Evolutionary conservation across 2,797 vertebrate species (phyloP).

Genomic region (Decapterus maruadsi): DNA sequence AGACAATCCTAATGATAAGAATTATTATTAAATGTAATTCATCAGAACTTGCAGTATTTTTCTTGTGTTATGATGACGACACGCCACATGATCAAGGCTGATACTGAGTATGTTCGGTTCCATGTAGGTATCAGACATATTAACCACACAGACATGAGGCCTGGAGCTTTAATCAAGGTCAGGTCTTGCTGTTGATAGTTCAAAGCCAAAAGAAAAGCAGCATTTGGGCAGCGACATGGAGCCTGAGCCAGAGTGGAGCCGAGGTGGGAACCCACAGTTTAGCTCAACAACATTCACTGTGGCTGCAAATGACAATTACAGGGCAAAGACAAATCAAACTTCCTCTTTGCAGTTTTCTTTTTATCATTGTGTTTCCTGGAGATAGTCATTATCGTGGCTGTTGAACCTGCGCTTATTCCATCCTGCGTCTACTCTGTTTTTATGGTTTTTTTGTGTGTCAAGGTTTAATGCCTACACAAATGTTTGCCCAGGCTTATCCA

Average conservation of each 20-base stretch:
- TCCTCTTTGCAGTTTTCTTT: constrained; percentile 34
- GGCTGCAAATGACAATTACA: neutral
- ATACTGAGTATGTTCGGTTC: neutral
- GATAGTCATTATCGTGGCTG: constrained; percentile 9
- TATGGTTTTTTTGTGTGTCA: constrained; percentile 9
- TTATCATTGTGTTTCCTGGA: constrained; percentile 51
- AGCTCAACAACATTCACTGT: neutral
- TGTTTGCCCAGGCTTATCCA: constrained; percentile 45
- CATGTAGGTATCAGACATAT: neutral
- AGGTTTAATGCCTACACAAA: constrained; percentile 19
- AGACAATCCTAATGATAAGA: neutral
- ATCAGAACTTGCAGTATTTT: neutral
- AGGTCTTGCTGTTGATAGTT: neutral
- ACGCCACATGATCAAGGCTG: neutral
- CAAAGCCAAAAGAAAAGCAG: neutral
- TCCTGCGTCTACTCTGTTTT: constrained; percentile 16
- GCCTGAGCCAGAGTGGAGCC: neutral
- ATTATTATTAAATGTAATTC: neutral
- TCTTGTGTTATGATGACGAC: neutral
- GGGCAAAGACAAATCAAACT: constrained; percentile 41
- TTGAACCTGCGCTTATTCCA: neutral
- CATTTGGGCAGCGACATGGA: neutral
- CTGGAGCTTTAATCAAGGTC: neutral
- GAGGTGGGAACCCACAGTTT: neutral
- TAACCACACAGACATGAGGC: neutral